phyloP scores from a whole-genome alignment of 2,888 invertebrate genomes.

The Dolichomitus sp. region DNA sequence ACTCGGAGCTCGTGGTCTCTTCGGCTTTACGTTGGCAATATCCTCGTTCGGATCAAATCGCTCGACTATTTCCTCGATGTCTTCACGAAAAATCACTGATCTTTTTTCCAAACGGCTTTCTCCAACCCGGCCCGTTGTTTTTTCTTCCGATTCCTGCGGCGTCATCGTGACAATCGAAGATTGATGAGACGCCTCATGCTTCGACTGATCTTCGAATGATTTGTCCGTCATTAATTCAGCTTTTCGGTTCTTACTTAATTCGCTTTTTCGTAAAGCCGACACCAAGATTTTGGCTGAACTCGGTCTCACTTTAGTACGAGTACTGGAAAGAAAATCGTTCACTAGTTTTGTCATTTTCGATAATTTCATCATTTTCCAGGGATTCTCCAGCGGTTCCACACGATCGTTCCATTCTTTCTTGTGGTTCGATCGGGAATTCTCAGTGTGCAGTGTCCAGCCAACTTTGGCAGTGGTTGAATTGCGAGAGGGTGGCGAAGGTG shows the following conservation, averaged over 20 bases:
- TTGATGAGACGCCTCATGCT: neutral
- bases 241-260: neutral
- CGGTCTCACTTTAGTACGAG: conserved; percentile 42
- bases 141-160: conserved; percentile 5
- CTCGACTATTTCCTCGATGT: conserved; percentile 40
- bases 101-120: conserved; percentile 10
- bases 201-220: conserved; percentile 18
- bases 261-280: neutral
- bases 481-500: conserved; percentile 59
- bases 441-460: conserved; percentile 1
- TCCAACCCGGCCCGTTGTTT: neutral
- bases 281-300: conserved; percentile 9
- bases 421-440: conserved; percentile 22
- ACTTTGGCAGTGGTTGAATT: neutral
- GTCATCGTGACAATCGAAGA: neutral
- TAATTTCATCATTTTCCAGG: conserved; percentile 46
- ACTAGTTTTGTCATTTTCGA: conserved; percentile 66
- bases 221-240: neutral
- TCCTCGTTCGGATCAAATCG: conserved; percentile 25
- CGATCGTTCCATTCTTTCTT: neutral
- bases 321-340: conserved; percentile 68
- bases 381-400: neutral
- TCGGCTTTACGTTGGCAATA: conserved; percentile 33
- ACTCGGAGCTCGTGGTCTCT: conserved; percentile 74
- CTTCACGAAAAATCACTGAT: conserved; percentile 47